Conservation (phyloP, 2,797 vertebrate species). For the Xiphorhynchus erythropygius region DNA sequence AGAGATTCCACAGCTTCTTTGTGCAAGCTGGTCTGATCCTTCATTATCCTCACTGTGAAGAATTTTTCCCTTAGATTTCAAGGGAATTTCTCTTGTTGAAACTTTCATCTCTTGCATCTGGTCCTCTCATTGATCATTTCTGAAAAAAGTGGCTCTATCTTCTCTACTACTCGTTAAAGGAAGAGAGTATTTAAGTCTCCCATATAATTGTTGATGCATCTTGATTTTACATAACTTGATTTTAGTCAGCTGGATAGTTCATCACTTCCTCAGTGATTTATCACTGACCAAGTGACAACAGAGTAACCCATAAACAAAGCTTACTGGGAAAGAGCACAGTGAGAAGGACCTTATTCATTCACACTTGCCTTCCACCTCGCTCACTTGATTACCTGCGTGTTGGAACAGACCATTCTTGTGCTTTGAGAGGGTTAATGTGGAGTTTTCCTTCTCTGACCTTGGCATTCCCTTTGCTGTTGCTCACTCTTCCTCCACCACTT, state of each 20-base stretch:
- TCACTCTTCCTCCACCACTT: not conserved
- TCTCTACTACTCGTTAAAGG: not conserved
- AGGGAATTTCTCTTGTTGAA: not conserved
- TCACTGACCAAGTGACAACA: not conserved
- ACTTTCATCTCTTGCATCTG: not conserved
- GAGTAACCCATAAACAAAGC: not conserved
- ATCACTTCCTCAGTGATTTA: not conserved
- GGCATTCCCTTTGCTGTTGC: not conserved
- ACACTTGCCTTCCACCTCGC: not conserved
- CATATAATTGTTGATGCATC: not conserved
- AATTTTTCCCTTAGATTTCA: not conserved
- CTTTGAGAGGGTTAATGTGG: not conserved
- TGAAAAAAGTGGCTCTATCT: not conserved
- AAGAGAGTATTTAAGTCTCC: not conserved
- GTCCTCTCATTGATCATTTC: not conserved
- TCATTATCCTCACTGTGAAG: not conserved
- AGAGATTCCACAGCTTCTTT: not conserved
- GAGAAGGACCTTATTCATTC: not conserved
- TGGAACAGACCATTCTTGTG: not conserved
- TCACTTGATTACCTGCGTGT: not conserved
- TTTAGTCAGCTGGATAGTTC: not conserved
- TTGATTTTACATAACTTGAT: not conserved
- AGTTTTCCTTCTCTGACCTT: not conserved
- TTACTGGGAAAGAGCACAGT: not conserved
- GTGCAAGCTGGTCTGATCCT: not conserved